Base-by-base conservation (phyloP, 2,888 invertebrate species). In the Papilio gigon region DNA sequence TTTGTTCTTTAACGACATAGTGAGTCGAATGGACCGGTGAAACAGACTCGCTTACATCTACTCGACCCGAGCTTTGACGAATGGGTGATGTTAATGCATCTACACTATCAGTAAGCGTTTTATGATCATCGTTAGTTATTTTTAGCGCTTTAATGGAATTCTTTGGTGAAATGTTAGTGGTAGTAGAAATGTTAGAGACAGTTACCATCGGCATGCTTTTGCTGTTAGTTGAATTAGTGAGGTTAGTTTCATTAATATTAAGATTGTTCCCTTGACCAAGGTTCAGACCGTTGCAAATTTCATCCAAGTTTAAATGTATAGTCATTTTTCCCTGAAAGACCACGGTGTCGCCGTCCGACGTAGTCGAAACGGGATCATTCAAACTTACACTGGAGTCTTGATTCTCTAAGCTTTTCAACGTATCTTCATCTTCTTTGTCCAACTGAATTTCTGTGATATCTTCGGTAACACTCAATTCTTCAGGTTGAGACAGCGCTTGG, bases 341-440 rank as follows among this genome's bases (percentile, higher is more conserved):
- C 80, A 93, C 89, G 68, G 92, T 90, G 76, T 92, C 92, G 71
- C 88, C 87, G 72, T 92, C 92, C 70, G 92, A 92, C 73, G 86
- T 81, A 74, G 87, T 85, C 67, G 92, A 92, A 71, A 84, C 83
- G 73, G 87, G 85, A 75, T 93, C 92, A 84, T 89, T 91, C 67
- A 92, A 84, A 92, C 92, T 92, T 92, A 92, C 92, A 87, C 92
- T 92, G 80, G 88, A 90, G 77, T 92, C 92, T 81, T 92, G 91
- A 82, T 88, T 92, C 71, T 92, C 92, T 84, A 92, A 85, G 84
- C 92, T 92, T 81, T 90, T 91, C 72, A 91, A 83, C 12, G 91
- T 92, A 67, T 90, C 90, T 83, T 93, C 93, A 70, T 92, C 90
- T 73, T 91, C 90, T 83, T 91, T 92, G 71, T 93, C 91, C 73